These are phyloP conservation scores for Apogon hyalosoma DNA, from an alignment of 2,797 vertebrate species.

Conservation along the genomic window DNA sequence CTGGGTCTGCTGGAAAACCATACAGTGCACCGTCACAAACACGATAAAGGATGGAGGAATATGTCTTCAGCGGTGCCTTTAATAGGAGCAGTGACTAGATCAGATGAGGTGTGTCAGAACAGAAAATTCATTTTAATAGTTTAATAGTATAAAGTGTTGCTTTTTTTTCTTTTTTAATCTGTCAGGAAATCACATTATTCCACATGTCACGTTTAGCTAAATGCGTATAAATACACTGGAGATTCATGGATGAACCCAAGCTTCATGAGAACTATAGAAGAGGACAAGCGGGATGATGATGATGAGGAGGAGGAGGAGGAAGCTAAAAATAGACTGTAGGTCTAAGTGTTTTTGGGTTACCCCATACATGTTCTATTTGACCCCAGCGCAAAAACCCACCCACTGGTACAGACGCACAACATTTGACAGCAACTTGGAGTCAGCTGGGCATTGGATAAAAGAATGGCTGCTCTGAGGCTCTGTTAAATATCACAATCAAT, in stretches of 20 bases:
- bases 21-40: slow-evolving; percentile 27
- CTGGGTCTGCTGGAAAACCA: slow-evolving; percentile 53
- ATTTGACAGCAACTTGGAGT: slow-evolving; percentile 35
- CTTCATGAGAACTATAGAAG: not conserved
- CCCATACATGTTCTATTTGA: slow-evolving; percentile 23
- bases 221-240: slow-evolving; percentile 33
- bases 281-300: not conserved
- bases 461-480: slow-evolving; percentile 34
- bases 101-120: slow-evolving; percentile 12
- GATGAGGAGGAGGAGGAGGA: not conserved
- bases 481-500: slow-evolving; percentile 53
- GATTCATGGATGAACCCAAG: slow-evolving; percentile 20
- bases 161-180: not conserved
- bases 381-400: slow-evolving; percentile 24
- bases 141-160: not conserved
- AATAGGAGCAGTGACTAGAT: slow-evolving; percentile 8
- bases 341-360: slow-evolving; percentile 44
- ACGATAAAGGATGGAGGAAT: slow-evolving; percentile 4
- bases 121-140: slow-evolving; percentile 7
- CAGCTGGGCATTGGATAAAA: slow-evolving; percentile 30
- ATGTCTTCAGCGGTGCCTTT: slow-evolving; percentile 6
- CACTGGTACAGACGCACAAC: slow-evolving; percentile 29
- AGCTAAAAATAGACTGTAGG: slow-evolving; percentile 42
- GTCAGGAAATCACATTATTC: slow-evolving; percentile 41
- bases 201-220: slow-evolving; percentile 9